Evolutionary conservation across 2,888 invertebrate genomes (phyloP).

Genomic region (Phytoseiulus persimilis): DNA sequence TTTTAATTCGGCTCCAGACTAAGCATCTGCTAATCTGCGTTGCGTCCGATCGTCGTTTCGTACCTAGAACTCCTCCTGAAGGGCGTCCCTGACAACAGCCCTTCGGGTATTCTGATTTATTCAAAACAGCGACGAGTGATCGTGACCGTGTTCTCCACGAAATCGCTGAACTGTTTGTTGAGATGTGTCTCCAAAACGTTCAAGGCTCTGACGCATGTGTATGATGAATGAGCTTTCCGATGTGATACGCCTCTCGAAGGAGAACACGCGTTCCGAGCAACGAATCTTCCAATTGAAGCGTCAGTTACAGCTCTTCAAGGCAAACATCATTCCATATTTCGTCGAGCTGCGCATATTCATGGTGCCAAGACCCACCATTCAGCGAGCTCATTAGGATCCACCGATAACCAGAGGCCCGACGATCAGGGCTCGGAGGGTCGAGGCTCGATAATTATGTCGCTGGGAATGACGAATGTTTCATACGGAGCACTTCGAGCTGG

Average conservation of each 20-base stretch:
- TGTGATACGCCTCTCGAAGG: neutral
- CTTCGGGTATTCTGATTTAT: too few species aligned
- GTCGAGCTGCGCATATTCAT: neutral
- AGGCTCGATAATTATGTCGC: neutral
- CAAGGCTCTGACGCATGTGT: neutral
- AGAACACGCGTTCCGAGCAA: neutral
- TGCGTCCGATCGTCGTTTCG: too few species aligned
- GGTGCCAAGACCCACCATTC: neutral
- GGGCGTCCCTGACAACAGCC: too few species aligned
- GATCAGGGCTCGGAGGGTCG: neutral
- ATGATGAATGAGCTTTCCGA: neutral
- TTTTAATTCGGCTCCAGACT: too few species aligned
- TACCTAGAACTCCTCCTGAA: too few species aligned
- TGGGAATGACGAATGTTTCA: neutral
- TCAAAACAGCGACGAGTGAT: neutral
- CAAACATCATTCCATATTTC: neutral
- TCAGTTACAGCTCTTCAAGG: neutral
- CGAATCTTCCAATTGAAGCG: neutral
- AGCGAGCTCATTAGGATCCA: neutral
- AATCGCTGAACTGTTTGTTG: neutral
- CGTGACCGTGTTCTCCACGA: neutral
- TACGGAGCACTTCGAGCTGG: neutral
- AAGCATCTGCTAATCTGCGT: too few species aligned
- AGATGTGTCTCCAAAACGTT: too few species aligned
- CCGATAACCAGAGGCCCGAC: neutral